phyloP scores from a whole-genome alignment of 2,888 invertebrate genomes.

The Acleris emargana region DNA sequence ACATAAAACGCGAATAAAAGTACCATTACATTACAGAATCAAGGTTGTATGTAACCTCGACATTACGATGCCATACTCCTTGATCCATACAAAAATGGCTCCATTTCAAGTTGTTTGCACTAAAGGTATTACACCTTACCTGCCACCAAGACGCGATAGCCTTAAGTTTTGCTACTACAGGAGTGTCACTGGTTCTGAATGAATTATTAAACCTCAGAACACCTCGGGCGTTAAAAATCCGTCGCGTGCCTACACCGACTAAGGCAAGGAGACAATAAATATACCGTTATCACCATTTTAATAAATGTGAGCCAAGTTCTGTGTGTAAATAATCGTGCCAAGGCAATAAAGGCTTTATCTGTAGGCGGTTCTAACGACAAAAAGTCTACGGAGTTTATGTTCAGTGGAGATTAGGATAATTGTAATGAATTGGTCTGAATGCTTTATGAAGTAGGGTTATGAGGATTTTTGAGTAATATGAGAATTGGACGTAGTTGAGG shows the following conservation, averaged over 20 bases:
- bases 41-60: too few species aligned
- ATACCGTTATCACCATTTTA: conserved; percentile 79
- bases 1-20: conserved; percentile 4
- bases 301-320: conserved; percentile 74
- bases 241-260: conserved; percentile 67
- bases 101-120: too few species aligned
- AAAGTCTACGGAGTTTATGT: conserved; percentile 57
- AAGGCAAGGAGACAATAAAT: conserved; percentile 74
- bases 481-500: too few species aligned
- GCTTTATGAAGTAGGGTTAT: background rate
- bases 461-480: background rate
- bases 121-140: too few species aligned
- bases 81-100: too few species aligned
- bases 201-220: background rate
- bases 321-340: conserved; percentile 68
- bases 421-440: conserved; percentile 5
- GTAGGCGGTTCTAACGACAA: conserved; percentile 52
- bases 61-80: too few species aligned
- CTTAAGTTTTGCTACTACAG: too few species aligned
- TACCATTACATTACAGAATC: background rate
- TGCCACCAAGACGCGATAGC: too few species aligned
- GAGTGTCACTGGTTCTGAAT: too few species aligned
- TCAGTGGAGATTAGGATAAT: conserved; percentile 35
- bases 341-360: conserved; percentile 67
- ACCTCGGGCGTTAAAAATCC: conserved; percentile 18